phyloP scores from a whole-genome alignment of 2,113 vertebrate species.

The Microcebus murinus region DNA sequence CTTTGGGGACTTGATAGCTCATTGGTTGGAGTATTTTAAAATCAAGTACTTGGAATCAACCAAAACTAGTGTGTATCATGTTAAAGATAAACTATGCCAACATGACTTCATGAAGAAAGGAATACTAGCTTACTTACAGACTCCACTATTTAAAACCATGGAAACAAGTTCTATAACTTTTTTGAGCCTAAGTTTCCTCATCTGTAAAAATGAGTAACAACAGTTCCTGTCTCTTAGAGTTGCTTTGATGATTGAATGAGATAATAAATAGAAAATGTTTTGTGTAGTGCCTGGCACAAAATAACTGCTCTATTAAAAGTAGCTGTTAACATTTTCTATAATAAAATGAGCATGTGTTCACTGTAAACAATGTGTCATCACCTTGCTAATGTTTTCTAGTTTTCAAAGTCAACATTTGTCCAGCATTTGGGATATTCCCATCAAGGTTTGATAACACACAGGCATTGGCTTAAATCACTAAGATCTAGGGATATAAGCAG shows the following conservation, averaged over 20 bases:
- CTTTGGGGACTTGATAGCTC: not conserved
- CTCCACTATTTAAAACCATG: not conserved
- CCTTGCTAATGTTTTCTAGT: not conserved
- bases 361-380: not conserved
- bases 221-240: not conserved
- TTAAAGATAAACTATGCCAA: not conserved
- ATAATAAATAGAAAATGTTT: not conserved
- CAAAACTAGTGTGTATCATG: not conserved
- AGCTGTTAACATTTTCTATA: not conserved
- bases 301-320: slow-evolving; percentile 19
- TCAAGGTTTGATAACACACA: not conserved
- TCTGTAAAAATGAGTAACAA: not conserved
- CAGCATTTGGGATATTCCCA: not conserved
- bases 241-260: not conserved
- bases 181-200: not conserved
- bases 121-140: not conserved
- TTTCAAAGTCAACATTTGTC: slow-evolving; percentile 1
- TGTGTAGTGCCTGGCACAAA: not conserved
- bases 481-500: not conserved
- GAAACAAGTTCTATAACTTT: not conserved
- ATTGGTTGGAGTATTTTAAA: not conserved
- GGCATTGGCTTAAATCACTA: not conserved
- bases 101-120: not conserved
- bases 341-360: not conserved
- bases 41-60: not conserved